Evolutionary conservation across 2,797 vertebrate species (phyloP), one percentile per base, ranked within the genome.

Genomic region (Anolis apletophallus): DNA sequence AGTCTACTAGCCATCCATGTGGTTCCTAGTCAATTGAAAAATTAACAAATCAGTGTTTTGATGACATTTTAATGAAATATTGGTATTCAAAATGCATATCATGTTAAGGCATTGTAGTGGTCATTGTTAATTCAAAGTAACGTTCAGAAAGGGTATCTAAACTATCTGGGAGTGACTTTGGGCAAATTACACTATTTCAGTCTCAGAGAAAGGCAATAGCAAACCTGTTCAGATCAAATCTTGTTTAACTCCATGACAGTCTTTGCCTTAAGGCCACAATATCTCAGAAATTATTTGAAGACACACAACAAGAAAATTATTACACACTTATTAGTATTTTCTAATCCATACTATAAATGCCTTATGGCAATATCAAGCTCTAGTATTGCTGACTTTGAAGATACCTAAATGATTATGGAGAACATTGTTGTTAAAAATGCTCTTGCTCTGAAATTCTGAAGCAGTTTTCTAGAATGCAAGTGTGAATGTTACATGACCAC

Each of bases 1-100:
- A 96, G 95, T 99, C 99, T 89, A 99, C 98, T 91, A 99, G 97
- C 99, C 99, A 99, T 55, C 99, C 99, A n/a, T 99, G 98, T 93
- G 99, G 99, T 93, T 99, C 99, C 99, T 98, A 88, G 90, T 94
- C 67, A 92, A 93, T 88, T 3, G 55, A 87, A 91, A 92, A 82
- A 81, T 55, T 29, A 90, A 92, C 1, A 89, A 84, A 88, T 94
- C 80, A 94, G 73, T 55, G 2, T 71, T 73, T 73, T 73, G 68
- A 57, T 72, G 50, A 11, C 11, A 75, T 74, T 14, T 73, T 19
- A 72, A 36, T 61, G 55, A 59, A n/a, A 76, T n/a, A 26, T 4
- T 71, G 19, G 3, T 71, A 76, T 81, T 83, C 76, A 82, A 76
- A 69, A 5, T 52, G 5, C 6, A 1, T 71, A 54, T 23, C 55